Evolutionary conservation across 2,797 vertebrate genomes (phyloP).

Genomic region (Monodelphis domestica): DNA sequence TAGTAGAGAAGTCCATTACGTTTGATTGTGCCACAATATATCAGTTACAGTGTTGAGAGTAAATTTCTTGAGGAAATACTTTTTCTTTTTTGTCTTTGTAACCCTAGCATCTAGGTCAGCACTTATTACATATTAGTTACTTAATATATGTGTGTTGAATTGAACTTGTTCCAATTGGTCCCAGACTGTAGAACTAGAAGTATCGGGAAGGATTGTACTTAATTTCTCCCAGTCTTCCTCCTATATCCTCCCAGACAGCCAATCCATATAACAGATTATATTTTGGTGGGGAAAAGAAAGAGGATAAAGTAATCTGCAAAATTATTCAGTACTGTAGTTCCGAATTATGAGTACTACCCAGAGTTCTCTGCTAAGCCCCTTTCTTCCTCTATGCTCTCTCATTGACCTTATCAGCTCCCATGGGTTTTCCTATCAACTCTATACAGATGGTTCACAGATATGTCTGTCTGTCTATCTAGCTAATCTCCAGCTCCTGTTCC

Average conservation of each 20-base stretch:
- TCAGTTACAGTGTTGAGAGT: too few relatives aligned
- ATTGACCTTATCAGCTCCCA: too few relatives aligned
- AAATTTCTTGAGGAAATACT: not conserved
- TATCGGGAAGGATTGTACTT: not conserved
- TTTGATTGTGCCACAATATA: too few relatives aligned
- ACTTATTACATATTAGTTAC: not conserved
- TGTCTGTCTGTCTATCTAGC: too few relatives aligned
- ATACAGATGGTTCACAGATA: too few relatives aligned
- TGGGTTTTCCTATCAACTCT: too few relatives aligned
- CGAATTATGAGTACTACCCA: not conserved
- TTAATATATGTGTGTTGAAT: not conserved
- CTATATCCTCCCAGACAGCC: not conserved
- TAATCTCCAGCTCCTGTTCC: too few relatives aligned
- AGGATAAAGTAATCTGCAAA: not conserved
- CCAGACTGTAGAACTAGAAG: not conserved
- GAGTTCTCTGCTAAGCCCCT: too few relatives aligned
- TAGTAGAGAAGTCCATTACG: too few relatives aligned
- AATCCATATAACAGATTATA: not conserved
- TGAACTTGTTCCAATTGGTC: not conserved
- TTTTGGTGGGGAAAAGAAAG: not conserved
- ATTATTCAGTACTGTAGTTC: not conserved
- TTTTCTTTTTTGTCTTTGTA: not conserved
- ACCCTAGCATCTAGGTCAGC: not conserved
- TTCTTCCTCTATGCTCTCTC: too few relatives aligned
- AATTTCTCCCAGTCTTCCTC: not conserved